Evolutionary conservation across 2,888 invertebrate genomes (phyloP), one percentile per base, ranked within the genome.

Genomic region (Meteorus cinctellus): DNA sequence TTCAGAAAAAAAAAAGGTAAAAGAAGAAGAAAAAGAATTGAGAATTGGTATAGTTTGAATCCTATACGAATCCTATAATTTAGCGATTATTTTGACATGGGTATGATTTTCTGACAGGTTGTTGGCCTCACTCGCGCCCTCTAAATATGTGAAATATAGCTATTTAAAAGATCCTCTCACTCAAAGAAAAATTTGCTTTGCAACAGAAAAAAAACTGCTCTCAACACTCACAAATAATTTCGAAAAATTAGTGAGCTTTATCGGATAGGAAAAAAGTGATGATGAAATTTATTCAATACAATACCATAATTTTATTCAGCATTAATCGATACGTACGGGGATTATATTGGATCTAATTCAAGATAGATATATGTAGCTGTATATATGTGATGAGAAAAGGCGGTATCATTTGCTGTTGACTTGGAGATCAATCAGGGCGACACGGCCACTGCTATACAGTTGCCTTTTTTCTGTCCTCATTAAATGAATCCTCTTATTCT

Each of bases 41-140:
- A 55, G 72, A 77, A 79, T 80, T 83, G 82, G 82, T 84, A 84
- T 29, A 29, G 84, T 84, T 84, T 45, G 55, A 84, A 84, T 81
- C 82, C 82, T 82, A 81, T 84, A 82, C 83, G 85, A 80, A 86
- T 86, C 86, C 87, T 86, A 87, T 88, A 88, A 88, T 87, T 88
- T 86, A 84, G 85, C 86, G 87, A 87, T 88, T 88, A 88, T 88
- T 88, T 88, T 87, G 88, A 88, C 87, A 86, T 86, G 88, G 88
- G 88, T 88, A 88, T 87, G 87, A 87, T 86, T 84, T 84, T 81
- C 79, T 84, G 86, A 87, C 86, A 86, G 86, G 83, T 86, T 84
- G 84, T 84, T 86, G 86, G 86, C 84, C 86, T 85, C 82, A 82
- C 83, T 83, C 48, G 74, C 55, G 74, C 76, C 76, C 74, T 78